Evolutionary conservation across 2,888 invertebrate genomes (phyloP), one percentile per base, ranked within the genome.

Genomic region (Gibbula magus): DNA sequence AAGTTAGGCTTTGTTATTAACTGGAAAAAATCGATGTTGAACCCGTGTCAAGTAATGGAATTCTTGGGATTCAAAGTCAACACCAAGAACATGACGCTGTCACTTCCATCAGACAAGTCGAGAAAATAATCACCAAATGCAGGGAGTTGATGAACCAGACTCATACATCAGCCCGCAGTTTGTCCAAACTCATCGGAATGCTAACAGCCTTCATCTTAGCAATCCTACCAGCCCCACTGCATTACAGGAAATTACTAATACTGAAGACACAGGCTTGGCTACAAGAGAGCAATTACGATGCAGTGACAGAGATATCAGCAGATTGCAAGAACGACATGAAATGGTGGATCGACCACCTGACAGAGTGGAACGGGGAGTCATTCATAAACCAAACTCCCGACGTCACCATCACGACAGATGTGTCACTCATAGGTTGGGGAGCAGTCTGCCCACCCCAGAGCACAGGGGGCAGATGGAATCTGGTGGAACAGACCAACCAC

Each of bases 231-330:
- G 74, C 52, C 18, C 77, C 81, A n/a, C 29, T 79, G 0, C 45
- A 79, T 45, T 81, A 79, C 54, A 56, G 82, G 22, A 35, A 61
- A 45, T 45, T 77, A 2, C 80, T 70, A 32, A 80, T 77, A 77
- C 13, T 51, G 16, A 80, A 80, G n/a, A 80, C 77, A 10, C 45
- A 53, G n/a, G 29, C 29, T n/a, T 54, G 61, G 39, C 8, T 39
- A 1, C 39, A 51, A 25, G 18, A 66, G 32, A 52, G 52, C 3
- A n/a, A 39, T 22, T 75, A 75, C 75, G 29, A 75, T 18, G 13
- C 29, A n/a, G 16, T 53, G 53, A 75, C 29, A 13, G 32, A 75
- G 20, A 29, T 75, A 20, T 16, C 75, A n/a, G 52, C 20, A 4
- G 22, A 25, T 5, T 75, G 75, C 75, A 75, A 52, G 32, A 54